These are phyloP conservation scores for Micrasema longulum DNA, from an alignment of 1,140 invertebrate species.

Conservation along the genomic window DNA sequence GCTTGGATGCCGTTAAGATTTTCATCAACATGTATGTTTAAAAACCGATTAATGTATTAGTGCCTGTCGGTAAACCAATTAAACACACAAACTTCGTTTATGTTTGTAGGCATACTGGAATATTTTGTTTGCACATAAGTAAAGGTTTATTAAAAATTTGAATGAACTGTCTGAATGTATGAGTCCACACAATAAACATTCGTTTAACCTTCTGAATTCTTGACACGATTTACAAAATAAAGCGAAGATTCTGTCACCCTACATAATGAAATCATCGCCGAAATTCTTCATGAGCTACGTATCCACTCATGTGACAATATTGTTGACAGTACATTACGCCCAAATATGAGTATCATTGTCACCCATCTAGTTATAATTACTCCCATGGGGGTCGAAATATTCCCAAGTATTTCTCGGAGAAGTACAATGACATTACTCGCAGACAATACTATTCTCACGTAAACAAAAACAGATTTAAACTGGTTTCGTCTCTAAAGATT, in stretches of 20 bases:
- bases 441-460: constrained; percentile 17
- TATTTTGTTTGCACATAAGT: too few species aligned
- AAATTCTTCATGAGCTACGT: constrained; percentile 19
- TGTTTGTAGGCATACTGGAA: too few species aligned
- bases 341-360: constrained; percentile 32
- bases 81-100: too few species aligned
- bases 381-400: constrained; percentile 1
- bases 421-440: constrained; percentile 1
- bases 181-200: too few species aligned
- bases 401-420: constrained; percentile 12
- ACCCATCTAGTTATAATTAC: constrained; percentile 4
- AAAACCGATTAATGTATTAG: too few species aligned
- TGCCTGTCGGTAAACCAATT: too few species aligned
- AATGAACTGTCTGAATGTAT: too few species aligned
- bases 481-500: constrained; percentile 31
- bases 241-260: constrained; percentile 3
- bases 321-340: constrained; percentile 14
- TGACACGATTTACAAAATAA: too few species aligned
- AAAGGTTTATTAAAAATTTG: too few species aligned
- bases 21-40: too few species aligned
- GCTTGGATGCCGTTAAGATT: too few species aligned
- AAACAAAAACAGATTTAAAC: constrained; percentile 41
- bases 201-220: too few species aligned
- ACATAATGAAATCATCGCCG: constrained; percentile 5
- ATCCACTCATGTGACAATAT: constrained; percentile 28